These are phyloP conservation scores for Turdus rufiventris DNA, from an alignment of 2,113 vertebrate species.

Conservation along the genomic window DNA sequence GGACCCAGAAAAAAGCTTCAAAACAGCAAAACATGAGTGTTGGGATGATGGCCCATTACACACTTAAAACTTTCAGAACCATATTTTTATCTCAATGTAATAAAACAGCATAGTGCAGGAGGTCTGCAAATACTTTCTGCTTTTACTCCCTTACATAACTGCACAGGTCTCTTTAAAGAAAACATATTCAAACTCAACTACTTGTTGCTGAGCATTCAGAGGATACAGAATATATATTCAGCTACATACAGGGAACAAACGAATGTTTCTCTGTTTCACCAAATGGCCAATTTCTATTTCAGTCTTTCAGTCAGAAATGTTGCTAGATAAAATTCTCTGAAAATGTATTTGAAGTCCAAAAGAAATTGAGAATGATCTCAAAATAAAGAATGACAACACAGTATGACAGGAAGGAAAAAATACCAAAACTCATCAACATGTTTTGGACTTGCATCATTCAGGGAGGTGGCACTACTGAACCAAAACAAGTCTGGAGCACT, in stretches of 20 bases:
- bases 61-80: not conserved
- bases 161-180: not conserved
- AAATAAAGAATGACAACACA: not conserved
- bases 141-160: not conserved
- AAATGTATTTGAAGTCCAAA: not conserved
- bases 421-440: not conserved
- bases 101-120: not conserved
- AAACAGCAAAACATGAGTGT: not conserved
- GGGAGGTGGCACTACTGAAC: not conserved
- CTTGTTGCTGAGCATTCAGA: not conserved
- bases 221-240: not conserved
- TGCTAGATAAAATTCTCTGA: not conserved
- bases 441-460: not conserved
- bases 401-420: not conserved
- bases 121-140: not conserved
- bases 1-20: not conserved
- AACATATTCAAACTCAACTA: not conserved
- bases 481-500: not conserved
- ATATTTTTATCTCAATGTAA: not conserved
- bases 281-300: not conserved
- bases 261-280: not conserved
- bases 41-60: not conserved
- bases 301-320: not conserved
- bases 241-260: not conserved
- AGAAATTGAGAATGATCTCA: not conserved